These are phyloP conservation scores for Sciurus niger DNA, from an alignment of 2,113 vertebrate genomes.

Conservation along the genomic window DNA sequence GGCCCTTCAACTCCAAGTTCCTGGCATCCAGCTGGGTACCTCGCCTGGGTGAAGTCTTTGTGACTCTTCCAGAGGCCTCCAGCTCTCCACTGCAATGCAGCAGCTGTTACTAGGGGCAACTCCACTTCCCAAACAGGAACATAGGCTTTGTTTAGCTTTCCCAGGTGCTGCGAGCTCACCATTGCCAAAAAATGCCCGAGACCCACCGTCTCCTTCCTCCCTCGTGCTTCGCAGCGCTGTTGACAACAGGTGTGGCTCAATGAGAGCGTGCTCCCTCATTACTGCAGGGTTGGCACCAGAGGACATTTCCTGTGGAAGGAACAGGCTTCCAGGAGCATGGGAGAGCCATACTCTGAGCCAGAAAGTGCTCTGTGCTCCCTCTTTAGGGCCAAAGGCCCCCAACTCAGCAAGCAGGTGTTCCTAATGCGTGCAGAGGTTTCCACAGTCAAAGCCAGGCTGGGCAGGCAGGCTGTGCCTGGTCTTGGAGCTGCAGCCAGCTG, in stretches of 20 bases:
- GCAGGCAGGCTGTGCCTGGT: not conserved
- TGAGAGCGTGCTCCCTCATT: not conserved
- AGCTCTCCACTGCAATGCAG: not conserved
- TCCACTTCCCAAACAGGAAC: slow-evolving; percentile 54
- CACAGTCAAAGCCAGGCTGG: not conserved
- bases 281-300: slow-evolving; percentile 27
- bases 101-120: slow-evolving; percentile 64
- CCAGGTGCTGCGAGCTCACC: slow-evolving; percentile 18
- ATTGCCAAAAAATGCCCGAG: slow-evolving; percentile 37
- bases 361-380: not conserved
- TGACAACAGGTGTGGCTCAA: slow-evolving; percentile 75
- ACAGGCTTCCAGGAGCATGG: not conserved
- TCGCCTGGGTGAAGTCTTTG: not conserved
- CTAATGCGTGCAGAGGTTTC: not conserved
- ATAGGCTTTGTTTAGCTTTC: slow-evolving; percentile 36
- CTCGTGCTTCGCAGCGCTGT: slow-evolving; percentile 21
- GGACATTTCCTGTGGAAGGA: slow-evolving; percentile 12
- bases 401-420: not conserved
- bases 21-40: not conserved
- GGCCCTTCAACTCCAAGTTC: not conserved
- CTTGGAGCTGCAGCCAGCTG: not conserved
- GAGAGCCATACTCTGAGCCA: not conserved
- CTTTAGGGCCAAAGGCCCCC: not conserved
- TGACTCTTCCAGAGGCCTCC: slow-evolving; percentile 7
- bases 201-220: slow-evolving; percentile 46